Evolutionary conservation across 2,888 invertebrate species (phyloP).

Genomic region (Choreutis nemorana): DNA sequence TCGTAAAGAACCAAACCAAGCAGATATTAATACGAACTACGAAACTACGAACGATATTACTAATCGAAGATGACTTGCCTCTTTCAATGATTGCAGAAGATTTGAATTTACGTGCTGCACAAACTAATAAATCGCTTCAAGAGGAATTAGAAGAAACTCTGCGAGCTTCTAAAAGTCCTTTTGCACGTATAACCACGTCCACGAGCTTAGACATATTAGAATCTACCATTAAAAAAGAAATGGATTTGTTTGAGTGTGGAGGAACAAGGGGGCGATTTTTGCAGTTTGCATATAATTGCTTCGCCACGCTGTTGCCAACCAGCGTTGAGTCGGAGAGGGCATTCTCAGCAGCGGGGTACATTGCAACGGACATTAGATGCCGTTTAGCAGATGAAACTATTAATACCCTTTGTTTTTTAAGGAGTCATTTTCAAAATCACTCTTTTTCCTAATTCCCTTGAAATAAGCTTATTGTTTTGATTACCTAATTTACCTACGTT

Average conservation of each 20-base stretch:
- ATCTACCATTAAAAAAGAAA: slow-evolving; percentile 4
- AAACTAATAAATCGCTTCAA: background rate
- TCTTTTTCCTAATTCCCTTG: background rate
- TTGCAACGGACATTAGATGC: slow-evolving; percentile 10
- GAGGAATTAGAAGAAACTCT: slow-evolving; percentile 1
- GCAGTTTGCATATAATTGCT: slow-evolving; percentile 10
- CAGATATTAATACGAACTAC: slow-evolving; percentile 1
- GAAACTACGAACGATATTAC: background rate
- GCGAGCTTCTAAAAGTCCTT: slow-evolving; percentile 2
- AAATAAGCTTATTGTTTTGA: slow-evolving; percentile 2
- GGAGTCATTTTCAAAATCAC: slow-evolving; percentile 11
- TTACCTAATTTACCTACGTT: slow-evolving; percentile 4
- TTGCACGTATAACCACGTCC: slow-evolving; percentile 1
- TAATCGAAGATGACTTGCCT: slow-evolving; percentile 1
- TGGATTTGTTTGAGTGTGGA: slow-evolving; percentile 5
- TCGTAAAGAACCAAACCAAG: slow-evolving; percentile 1
- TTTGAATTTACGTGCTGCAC: slow-evolving; percentile 1
- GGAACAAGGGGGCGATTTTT: slow-evolving; percentile 6
- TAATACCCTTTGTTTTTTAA: slow-evolving; percentile 10
- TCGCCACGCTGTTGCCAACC: no score
- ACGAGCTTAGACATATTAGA: slow-evolving; percentile 5
- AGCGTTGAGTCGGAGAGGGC: slow-evolving; percentile 13
- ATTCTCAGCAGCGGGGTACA: slow-evolving; percentile 11
- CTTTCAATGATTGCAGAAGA: slow-evolving; percentile 1
- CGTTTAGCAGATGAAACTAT: slow-evolving; percentile 9